Evolutionary conservation across 2,797 vertebrate genomes (phyloP).

Genomic region (Manis pentadactyla): DNA sequence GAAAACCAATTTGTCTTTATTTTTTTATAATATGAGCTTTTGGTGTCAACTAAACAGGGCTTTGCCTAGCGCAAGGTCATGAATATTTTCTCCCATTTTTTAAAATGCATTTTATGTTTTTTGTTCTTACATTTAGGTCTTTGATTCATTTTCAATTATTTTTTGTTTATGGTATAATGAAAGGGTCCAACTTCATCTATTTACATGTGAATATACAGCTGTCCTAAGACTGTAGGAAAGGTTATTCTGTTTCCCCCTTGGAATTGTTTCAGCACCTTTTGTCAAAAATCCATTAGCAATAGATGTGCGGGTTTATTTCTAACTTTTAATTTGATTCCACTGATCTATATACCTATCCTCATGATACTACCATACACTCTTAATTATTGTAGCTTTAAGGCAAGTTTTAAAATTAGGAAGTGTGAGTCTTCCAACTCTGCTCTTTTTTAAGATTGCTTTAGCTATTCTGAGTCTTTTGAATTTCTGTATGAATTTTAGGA

Average conservation of each 20-base stretch:
- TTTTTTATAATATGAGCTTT: not conserved
- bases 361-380: not conserved
- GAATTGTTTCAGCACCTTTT: not conserved
- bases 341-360: not conserved
- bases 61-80: not conserved
- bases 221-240: not conserved
- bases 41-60: not conserved
- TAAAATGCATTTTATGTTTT: not conserved
- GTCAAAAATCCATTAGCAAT: not conserved
- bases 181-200: not conserved
- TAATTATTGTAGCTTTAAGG: not conserved
- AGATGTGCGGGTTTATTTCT: not conserved
- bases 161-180: not conserved
- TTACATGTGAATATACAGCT: not conserved
- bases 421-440: not conserved
- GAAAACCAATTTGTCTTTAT: not conserved
- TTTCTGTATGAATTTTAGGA: not conserved
- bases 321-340: not conserved
- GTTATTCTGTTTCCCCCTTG: not conserved
- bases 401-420: not conserved
- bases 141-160: not conserved
- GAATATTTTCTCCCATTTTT: not conserved
- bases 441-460: not conserved
- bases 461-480: not conserved
- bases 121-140: not conserved